Conservation (phyloP, 2,797 vertebrate genomes). For the Spheniscus humboldti region DNA sequence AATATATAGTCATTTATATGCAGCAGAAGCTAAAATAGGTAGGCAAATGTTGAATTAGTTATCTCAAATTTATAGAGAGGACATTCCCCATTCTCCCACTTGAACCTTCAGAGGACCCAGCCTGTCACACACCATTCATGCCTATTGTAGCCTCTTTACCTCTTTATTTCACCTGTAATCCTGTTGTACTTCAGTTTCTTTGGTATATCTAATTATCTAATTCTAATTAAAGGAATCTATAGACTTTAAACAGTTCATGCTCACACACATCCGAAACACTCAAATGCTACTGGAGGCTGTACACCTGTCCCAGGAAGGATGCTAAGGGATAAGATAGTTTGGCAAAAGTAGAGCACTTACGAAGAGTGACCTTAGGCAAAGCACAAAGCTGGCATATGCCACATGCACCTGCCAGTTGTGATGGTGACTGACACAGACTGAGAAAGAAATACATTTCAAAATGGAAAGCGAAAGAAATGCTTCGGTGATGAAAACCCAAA, state of each 20-base stretch:
- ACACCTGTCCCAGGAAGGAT: background rate
- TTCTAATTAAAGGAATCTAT: background rate
- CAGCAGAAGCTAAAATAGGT: background rate
- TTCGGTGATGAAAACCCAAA: background rate
- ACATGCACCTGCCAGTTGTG: background rate
- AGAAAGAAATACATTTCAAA: background rate
- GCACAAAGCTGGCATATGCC: background rate
- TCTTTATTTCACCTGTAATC: background rate
- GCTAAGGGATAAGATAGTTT: background rate
- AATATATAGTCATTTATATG: constrained; percentile 16
- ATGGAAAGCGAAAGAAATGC: background rate
- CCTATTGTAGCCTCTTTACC: background rate
- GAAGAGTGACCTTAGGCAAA: background rate
- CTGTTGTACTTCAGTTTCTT: background rate
- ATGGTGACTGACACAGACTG: background rate
- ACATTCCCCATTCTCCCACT: background rate
- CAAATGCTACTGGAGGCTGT: background rate
- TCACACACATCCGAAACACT: background rate
- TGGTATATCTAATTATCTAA: background rate
- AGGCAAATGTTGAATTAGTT: constrained; percentile 4
- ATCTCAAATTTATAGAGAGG: background rate
- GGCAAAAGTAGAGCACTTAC: background rate
- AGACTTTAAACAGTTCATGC: background rate
- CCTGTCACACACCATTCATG: background rate
- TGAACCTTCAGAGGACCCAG: background rate